Evolutionary conservation across 2,888 invertebrate genomes (phyloP).

Genomic region (Cosmopolites sordidus): DNA sequence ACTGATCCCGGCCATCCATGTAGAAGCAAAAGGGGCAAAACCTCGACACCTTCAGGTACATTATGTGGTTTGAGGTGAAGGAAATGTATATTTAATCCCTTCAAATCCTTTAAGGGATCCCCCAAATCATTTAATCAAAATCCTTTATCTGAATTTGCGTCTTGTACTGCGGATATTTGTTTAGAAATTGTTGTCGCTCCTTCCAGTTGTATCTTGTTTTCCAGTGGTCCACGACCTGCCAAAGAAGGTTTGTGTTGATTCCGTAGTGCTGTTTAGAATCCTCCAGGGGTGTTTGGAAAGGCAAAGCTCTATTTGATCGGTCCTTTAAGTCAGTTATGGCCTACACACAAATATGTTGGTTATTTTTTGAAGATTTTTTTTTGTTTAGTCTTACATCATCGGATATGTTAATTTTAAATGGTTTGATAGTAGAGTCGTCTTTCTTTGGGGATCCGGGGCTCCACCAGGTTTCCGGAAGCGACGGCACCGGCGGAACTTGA

Average conservation of each 20-base stretch:
- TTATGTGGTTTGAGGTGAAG: constrained; percentile 52
- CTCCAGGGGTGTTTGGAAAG: no score
- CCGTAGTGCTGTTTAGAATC: no score
- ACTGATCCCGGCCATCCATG: no score
- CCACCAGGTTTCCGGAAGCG: constrained; percentile 55
- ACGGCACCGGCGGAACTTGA: constrained; percentile 34
- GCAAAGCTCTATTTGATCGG: no score
- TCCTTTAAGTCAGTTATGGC: no score
- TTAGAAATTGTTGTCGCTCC: constrained; percentile 60
- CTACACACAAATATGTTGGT: no score
- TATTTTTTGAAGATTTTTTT: no score
- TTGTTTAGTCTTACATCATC: constrained; percentile 62
- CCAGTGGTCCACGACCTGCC: constrained; percentile 81
- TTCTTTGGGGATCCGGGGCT: constrained; percentile 52
- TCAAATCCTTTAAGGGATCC: no score
- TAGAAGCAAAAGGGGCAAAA: constrained; percentile 64
- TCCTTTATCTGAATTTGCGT: no score
- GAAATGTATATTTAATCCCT: constrained; percentile 60
- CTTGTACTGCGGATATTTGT: constrained; percentile 63
- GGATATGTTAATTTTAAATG: constrained; percentile 58
- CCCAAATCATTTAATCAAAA: no score
- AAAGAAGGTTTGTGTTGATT: no score
- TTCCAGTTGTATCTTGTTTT: constrained; percentile 66
- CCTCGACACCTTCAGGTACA: constrained; percentile 41
- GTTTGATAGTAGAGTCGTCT: constrained; percentile 54